phyloP scores from a whole-genome alignment of 2,888 invertebrate genomes.

The Aphrophora alni region DNA sequence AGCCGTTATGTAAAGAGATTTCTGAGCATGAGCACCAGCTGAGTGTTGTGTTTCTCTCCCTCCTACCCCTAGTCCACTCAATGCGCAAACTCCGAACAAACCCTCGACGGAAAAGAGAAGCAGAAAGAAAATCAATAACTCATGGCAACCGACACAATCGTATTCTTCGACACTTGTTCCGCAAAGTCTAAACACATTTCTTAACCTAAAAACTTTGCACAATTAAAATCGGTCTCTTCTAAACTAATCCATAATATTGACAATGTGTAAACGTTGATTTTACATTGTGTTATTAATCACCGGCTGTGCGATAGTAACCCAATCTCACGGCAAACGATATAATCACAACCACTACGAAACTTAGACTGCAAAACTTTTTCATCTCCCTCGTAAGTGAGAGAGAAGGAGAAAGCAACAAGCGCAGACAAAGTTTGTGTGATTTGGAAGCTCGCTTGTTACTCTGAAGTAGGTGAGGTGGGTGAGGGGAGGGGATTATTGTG shows the following conservation, averaged over 20 bases:
- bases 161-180: conserved; percentile 10
- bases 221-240: not conserved
- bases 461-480: not conserved
- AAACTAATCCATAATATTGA: not conserved
- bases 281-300: not conserved
- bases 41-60: not conserved
- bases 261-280: not conserved
- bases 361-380: conserved; percentile 9
- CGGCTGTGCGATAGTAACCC: not conserved
- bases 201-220: conserved; percentile 3
- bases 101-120: conserved; percentile 24
- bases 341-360: conserved; percentile 9
- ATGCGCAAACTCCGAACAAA: conserved; percentile 12
- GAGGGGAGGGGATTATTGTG: not conserved
- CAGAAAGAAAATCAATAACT: conserved; percentile 34
- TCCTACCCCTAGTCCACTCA: not conserved
- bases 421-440: conserved; percentile 6
- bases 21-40: conserved; percentile 33
- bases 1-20: conserved; percentile 30
- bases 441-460: conserved; percentile 1
- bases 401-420: conserved; percentile 9
- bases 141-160: conserved; percentile 18
- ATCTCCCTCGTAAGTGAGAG: conserved; percentile 2
- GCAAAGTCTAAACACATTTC: not conserved
- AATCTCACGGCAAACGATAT: not conserved